These are phyloP conservation scores for Brachystomella parvula DNA, from an alignment of 1,140 invertebrate species.

Conservation along the genomic window DNA sequence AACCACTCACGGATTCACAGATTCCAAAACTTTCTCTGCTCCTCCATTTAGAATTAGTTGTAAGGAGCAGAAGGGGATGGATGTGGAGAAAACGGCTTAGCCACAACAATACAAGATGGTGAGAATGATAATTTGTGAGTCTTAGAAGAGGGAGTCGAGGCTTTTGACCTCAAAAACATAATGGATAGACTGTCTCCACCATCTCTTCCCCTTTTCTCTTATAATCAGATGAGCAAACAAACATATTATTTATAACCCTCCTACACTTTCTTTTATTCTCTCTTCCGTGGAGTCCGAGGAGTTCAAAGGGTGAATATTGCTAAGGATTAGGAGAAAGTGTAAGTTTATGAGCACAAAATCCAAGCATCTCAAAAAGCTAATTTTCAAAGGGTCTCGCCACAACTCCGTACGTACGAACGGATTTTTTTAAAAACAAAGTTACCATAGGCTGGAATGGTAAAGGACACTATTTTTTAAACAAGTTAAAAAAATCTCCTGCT, in stretches of 20 bases:
- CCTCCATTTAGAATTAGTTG: neutral
- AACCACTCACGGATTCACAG: neutral
- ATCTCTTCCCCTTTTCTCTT: neutral
- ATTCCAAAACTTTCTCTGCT: neutral
- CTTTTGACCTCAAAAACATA: conserved; percentile 11
- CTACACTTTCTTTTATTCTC: neutral
- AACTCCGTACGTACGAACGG: too few species aligned
- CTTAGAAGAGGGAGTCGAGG: neutral
- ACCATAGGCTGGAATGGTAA: too few species aligned
- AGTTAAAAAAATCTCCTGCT: too few species aligned
- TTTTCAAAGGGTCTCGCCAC: too few species aligned
- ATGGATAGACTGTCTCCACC: neutral
- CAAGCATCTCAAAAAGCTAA: too few species aligned
- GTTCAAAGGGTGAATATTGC: too few species aligned
- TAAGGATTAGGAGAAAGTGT: too few species aligned
- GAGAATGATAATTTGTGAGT: conserved; percentile 7
- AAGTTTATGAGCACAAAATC: too few species aligned
- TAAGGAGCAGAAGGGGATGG: neutral
- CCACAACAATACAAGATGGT: conserved; percentile 4
- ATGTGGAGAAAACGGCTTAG: neutral
- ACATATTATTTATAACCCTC: conserved; percentile 2
- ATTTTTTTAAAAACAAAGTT: too few species aligned
- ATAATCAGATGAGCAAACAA: conserved; percentile 7
- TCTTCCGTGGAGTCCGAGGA: neutral
- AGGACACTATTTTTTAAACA: too few species aligned